Percentiles rank a stretch among this genome's conserved stretches.
These are phyloP conservation scores for Plebejus argus DNA, from an alignment of 2,888 invertebrate genomes.

Conservation along the genomic window DNA sequence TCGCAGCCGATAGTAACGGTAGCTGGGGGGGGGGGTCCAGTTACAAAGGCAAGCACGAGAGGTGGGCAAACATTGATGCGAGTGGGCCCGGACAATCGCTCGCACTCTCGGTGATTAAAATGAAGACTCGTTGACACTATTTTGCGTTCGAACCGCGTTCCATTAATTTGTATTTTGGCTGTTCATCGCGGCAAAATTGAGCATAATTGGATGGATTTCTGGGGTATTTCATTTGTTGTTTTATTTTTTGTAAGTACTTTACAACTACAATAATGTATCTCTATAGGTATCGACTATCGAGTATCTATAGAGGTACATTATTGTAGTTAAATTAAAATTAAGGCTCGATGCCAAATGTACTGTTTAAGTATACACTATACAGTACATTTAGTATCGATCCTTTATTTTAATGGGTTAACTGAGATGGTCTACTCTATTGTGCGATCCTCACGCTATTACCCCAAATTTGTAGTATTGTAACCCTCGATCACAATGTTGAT, in stretches of 20 bases:
- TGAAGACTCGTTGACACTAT: constrained; percentile 76
- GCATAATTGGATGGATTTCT: neutral
- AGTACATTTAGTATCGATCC: no score
- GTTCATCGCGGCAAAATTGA: neutral
- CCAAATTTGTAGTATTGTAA: no score
- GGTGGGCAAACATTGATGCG: constrained; percentile 68
- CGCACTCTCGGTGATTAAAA: constrained; percentile 78
- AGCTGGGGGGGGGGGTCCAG: constrained; percentile 60
- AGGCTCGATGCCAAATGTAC: no score
- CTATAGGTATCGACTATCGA: no score
- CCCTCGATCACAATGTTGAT: no score
- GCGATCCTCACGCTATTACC: neutral
- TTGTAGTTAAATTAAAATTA: no score
- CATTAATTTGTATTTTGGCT: constrained; percentile 55
- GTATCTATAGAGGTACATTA: no score
- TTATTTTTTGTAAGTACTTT: neutral
- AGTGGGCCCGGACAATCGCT: constrained; percentile 72
- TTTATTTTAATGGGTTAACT: no score
- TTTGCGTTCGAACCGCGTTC: constrained; percentile 65
- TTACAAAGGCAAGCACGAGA: constrained; percentile 73
- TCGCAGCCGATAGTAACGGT: constrained; percentile 59
- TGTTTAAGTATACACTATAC: no score
- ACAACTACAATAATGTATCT: neutral
- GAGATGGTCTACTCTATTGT: no score
- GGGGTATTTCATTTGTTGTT: neutral